phyloP scores from a whole-genome alignment of 2,797 vertebrate genomes.

The Enteromius viviparus region DNA sequence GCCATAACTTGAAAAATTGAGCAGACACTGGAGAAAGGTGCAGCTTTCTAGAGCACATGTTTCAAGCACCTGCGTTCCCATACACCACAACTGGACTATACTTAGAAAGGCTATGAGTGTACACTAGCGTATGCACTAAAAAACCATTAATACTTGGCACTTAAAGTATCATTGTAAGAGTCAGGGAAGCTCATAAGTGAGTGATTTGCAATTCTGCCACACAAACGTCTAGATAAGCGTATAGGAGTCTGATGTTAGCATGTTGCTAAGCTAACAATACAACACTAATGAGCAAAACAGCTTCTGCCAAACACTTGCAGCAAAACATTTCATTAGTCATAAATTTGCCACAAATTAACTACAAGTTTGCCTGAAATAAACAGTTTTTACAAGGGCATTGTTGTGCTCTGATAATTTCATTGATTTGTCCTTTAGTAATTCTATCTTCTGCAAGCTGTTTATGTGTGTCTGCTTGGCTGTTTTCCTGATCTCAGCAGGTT shows the following conservation, averaged over 20 bases:
- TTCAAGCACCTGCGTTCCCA: no score
- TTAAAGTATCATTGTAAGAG: background rate
- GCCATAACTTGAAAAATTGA: background rate
- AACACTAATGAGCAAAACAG: background rate
- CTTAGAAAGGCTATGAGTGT: background rate
- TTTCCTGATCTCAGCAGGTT: conserved; percentile 11
- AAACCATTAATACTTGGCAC: background rate
- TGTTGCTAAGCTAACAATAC: background rate
- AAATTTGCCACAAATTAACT: conserved; percentile 16
- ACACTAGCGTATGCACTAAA: background rate
- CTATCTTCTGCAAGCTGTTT: conserved; percentile 8
- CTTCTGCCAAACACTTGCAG: conserved; percentile 10
- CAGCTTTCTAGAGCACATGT: no score
- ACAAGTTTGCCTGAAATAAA: conserved; percentile 14
- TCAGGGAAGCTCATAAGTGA: background rate
- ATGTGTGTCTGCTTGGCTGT: conserved; percentile 5
- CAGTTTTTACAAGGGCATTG: background rate
- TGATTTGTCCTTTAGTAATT: conserved; percentile 16
- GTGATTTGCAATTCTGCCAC: no score
- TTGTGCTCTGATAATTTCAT: conserved; percentile 15
- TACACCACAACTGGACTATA: background rate
- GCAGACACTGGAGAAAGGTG: background rate
- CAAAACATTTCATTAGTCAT: conserved; percentile 14
- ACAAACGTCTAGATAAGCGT: no score
- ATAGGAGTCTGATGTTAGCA: background rate